Base-by-base conservation (phyloP, 2,797 vertebrate genomes). In the Argyrosomus regius region DNA sequence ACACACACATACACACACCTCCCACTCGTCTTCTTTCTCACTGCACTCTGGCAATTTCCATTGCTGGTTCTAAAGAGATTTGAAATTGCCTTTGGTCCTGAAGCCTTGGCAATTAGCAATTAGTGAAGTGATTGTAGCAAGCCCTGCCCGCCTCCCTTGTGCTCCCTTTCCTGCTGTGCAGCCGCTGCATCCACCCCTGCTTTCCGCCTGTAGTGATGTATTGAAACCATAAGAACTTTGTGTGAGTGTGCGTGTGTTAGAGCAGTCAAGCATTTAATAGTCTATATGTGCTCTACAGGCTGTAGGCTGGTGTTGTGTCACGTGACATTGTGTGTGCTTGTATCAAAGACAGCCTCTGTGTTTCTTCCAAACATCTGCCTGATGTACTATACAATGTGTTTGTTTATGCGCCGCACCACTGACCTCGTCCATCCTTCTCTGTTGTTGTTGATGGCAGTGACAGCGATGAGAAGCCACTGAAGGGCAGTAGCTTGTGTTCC, bases 391-490 rank as follows among this genome's bases (percentile, higher is more conserved):
- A 62, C 59, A 49, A 72, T 45, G 41, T 83, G 74, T 79, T 82
- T 89, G 75, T 84, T 72, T 83, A 70, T 80, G 53, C 48, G 10
- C 64, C 58, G 75, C 70, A 58, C 61, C 26, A 2, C 88, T 90
- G 88, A 92, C 88, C 81, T 57, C 24, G 3, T 41, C 65, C 50
- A 54, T 87, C 77, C 62, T 48, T 82, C 75, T 85, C 59, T 90
- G 68, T 91, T 90, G 77, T 89, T 62, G 74, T 87, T 80, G 61
- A 85, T 80, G 86, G 68, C 92, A 95, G 95, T 90, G 92, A 97
- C 95, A 97, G 94, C 80, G 97, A 98, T 56, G 95, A 97, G 90
- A 98, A 97, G 89, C 97, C 97, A 1, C 94, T 97, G 87, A 97
- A 96, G 89, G 94, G 93, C 89, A 91, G 94, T 69, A 96, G 95